Percentiles rank a stretch among this genome's conserved stretches.
phyloP scores from a whole-genome alignment of 2,113 vertebrate species.

The Climacteris rufus region DNA sequence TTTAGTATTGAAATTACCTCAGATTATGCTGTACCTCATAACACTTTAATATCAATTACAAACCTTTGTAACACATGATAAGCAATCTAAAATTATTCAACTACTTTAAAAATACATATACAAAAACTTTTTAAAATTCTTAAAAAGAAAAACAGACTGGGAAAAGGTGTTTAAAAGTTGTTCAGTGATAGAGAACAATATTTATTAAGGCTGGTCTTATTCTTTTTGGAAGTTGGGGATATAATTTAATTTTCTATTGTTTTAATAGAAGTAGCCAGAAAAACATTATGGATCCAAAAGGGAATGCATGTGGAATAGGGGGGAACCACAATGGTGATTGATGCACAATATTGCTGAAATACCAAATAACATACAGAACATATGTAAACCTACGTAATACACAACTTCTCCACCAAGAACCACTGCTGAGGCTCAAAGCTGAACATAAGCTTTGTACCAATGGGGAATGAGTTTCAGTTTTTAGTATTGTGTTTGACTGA shows the following conservation, averaged over 20 bases:
- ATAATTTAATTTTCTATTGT: neutral
- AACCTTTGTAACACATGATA: neutral
- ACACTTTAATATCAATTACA: neutral
- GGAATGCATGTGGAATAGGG: neutral
- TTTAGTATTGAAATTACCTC: conserved; percentile 37
- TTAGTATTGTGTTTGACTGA: neutral
- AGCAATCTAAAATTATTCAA: neutral
- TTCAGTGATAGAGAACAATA: neutral
- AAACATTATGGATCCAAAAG: neutral
- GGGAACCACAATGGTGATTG: neutral
- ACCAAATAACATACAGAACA: neutral
- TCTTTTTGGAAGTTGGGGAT: neutral
- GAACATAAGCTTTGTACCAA: neutral
- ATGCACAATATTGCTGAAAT: neutral
- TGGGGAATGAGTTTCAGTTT: neutral
- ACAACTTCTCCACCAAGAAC: neutral
- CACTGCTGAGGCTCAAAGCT: neutral
- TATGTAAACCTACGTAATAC: neutral
- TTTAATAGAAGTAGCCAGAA: neutral
- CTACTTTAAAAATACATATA: neutral
- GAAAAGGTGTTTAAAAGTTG: neutral
- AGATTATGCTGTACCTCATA: neutral
- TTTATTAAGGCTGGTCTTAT: neutral
- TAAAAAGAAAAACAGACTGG: neutral
- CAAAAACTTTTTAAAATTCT: neutral